Evolutionary conservation across 37 sponge, comb jelly and placozoan genomes (phyloP).

Genomic region (Agelas oroides): DNA sequence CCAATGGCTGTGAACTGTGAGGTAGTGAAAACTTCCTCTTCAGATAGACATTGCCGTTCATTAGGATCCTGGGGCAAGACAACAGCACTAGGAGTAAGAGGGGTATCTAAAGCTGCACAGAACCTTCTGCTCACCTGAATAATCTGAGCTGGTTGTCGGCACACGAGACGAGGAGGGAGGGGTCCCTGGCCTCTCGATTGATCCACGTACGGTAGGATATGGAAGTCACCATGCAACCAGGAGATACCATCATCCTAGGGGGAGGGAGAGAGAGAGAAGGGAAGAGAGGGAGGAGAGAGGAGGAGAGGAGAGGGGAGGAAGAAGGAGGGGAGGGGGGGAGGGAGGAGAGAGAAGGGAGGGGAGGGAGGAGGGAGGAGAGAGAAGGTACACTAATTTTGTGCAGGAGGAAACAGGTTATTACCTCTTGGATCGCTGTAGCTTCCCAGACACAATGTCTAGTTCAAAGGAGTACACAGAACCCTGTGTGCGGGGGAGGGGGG

Average conservation of each 20-base stretch:
- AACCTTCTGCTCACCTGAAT: conserved; percentile 50
- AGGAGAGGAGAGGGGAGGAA: neutral
- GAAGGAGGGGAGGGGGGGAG: too few species aligned
- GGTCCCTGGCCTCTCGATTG: conserved; percentile 90
- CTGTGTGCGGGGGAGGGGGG: conserved; percentile 40
- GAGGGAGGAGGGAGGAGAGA: too few species aligned
- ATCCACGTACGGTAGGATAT: conserved; percentile 88
- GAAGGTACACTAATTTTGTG: too few species aligned
- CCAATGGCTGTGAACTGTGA: conserved; percentile 56
- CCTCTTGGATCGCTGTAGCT: conserved; percentile 76
- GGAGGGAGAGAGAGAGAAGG: neutral
- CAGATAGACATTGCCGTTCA: conserved; percentile 65
- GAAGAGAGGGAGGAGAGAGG: neutral
- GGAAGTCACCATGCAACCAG: conserved; percentile 68
- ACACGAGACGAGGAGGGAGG: conserved; percentile 82
- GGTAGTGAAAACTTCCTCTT: conserved; percentile 79
- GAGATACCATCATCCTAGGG: conserved; percentile 71
- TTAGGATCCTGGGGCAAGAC: conserved; percentile 36
- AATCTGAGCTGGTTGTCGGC: conserved; percentile 63
- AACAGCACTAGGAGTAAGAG: neutral
- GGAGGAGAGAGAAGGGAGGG: too few species aligned
- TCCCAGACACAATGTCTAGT: conserved; percentile 72
- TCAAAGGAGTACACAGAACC: conserved; percentile 80
- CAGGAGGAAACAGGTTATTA: neutral
- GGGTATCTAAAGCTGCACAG: neutral